A percentile compares a stretch with the other conserved stretches of the same genome.
These are phyloP conservation scores for Proteles cristata DNA, from an alignment of 2,113 vertebrate species.

Conservation along the genomic window DNA sequence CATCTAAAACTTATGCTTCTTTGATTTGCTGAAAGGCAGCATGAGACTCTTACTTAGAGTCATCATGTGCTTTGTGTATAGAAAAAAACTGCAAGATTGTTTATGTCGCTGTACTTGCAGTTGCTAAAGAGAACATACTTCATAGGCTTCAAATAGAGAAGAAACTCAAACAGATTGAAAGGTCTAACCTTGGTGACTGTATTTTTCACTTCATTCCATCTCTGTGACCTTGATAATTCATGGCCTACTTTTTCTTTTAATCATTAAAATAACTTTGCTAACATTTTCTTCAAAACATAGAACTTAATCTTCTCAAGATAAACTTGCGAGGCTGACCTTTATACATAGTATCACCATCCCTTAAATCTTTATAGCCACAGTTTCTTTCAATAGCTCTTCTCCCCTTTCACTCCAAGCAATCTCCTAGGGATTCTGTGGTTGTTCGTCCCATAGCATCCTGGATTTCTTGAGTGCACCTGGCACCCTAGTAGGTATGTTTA, in stretches of 20 bases:
- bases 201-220: neutral
- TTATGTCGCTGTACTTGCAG: neutral
- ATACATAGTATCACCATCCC: fast-evolving
- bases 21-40: neutral
- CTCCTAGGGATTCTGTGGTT: neutral
- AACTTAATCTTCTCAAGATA: neutral
- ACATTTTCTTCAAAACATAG: neutral
- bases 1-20: conserved; percentile 49
- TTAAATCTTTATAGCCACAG: neutral
- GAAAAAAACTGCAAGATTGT: neutral
- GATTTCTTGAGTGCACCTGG: neutral
- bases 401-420: neutral
- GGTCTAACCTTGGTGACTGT: neutral
- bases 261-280: neutral
- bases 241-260: neutral
- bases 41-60: neutral
- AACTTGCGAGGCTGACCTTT: neutral
- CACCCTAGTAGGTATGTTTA: neutral
- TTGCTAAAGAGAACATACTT: neutral
- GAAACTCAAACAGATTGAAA: neutral
- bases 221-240: neutral
- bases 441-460: neutral
- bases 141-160: neutral
- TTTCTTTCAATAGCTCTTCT: neutral
- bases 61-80: neutral